Base-by-base conservation (phyloP, 2,797 vertebrate genomes). In the Telmatherina bonti region DNA sequence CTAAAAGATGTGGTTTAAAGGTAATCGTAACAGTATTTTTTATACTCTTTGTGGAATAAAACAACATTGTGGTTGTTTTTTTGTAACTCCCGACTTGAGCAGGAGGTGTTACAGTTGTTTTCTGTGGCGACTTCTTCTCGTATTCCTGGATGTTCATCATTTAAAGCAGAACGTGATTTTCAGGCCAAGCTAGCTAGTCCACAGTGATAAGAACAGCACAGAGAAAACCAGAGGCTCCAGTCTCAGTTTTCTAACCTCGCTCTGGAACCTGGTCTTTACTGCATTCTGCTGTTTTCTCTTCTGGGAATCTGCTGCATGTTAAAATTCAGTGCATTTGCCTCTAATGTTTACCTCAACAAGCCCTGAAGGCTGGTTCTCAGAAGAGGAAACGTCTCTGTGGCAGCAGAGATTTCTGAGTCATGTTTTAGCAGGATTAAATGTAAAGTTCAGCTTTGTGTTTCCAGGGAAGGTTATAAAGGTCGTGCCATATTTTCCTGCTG, bases 291-390 rank as follows among this genome's bases (percentile, higher is more conserved):
- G 26, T 33, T 22, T 3, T 49, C 31, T 31, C 31, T 31, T 31
- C 31, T 31, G 31, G 20, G 13, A 60, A 13, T 33, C 18, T n/a
- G 18, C 57, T 75, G 45, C 15, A 35, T 35, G 16, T 52, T 33
- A 56, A 63, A 35, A 38, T 38, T 2, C 3, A 15, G 0, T 38
- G 38, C 31, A 26, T 38, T 15, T 11, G 36, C 36, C 53, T 59
- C 47, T 59, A 38, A 38, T 16, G 11, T 29, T 29, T 27, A 51
- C 65, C 55, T 49, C n/a, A 16, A 36, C 65, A 51, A 67, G n/a
- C n/a, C 61, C 12, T 35, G 30, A 7, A 30, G 47, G 43, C 16
- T 8, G n/a, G 29, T 68, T 68, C 55, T 51, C 18, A 38, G 66
- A 68, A 1, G 7, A 15, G 35, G 31, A n/a, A n/a, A 31, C 8